Base-by-base conservation (phyloP, 2,113 vertebrate genomes). In the Rhinolophus sinicus region DNA sequence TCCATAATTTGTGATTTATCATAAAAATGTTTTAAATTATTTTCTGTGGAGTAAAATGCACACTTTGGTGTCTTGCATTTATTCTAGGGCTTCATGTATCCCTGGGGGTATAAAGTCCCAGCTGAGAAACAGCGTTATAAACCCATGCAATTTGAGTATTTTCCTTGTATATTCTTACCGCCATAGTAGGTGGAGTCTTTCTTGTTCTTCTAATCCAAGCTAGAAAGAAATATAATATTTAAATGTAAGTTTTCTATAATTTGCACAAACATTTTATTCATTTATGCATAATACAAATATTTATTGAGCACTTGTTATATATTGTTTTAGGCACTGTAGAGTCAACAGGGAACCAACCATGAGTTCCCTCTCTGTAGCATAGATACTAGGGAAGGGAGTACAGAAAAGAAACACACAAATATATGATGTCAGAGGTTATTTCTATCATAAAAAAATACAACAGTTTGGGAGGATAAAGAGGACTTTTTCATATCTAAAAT, bases 181-280 rank as follows among this genome's bases (percentile, higher is more conserved):
- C 99, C 93, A 98, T 77, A 50, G 99, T 99, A 90, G 99, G 99
- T 97, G 99, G 99, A 90, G 99, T 98, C 85, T 99, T 99, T 98
- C 99, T 99, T 98, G 98, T 99, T 98, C 99, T 99, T 98, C 99
- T 99, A 97, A 99, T 99, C 99, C 99, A 99, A 92, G 99, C 99
- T 99, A 98, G 96, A 98, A 98, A 98, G 96, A 91, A 96, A 96
- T 97, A 96, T 81, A 94, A 97, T 96, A 97, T n/a, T 94, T 90
- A 97, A 95, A 86, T 93, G 77, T 96, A 95, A 84, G 50, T 91
- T 96, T 87, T 89, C 54, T 35, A 33, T 65, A 76, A 73, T 54
- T 85, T 80, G 50, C 7, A 69, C 3, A 73, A 93, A 80, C 18
- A 92, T 76, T 97, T 70, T 77, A 85, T 24, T 77, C 13, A 76